Conservation (phyloP, 2,113 vertebrate species). For the Dolichallabes microphthalmus region DNA sequence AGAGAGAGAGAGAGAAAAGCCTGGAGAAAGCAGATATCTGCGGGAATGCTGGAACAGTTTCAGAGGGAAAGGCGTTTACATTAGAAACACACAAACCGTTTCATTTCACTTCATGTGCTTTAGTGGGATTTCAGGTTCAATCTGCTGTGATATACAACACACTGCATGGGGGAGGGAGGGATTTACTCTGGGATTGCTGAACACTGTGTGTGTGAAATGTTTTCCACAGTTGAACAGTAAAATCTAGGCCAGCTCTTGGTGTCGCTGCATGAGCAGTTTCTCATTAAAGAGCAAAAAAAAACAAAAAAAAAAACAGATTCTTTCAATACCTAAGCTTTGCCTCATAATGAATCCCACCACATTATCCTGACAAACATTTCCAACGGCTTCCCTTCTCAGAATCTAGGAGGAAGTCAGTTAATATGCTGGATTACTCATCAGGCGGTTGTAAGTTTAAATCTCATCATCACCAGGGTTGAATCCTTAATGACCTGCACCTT, state of each 20-base stretch:
- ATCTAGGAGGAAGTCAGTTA: background rate
- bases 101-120: background rate
- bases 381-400: background rate
- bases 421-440: background rate
- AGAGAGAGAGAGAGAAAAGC: background rate
- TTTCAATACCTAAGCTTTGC: background rate
- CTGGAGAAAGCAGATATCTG: slow-evolving; percentile 56
- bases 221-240: background rate
- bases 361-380: background rate
- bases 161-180: slow-evolving; percentile 46
- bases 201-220: background rate
- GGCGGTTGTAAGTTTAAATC: background rate
- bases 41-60: background rate
- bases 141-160: background rate
- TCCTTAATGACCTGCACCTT: background rate
- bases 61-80: background rate
- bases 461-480: background rate
- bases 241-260: background rate
- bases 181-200: slow-evolving; percentile 51
- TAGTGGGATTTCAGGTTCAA: background rate
- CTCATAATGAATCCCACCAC: background rate
- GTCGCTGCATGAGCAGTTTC: background rate
- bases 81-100: background rate
- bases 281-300: background rate
- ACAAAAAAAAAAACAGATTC: background rate